Conservation (phyloP, 2,888 invertebrate genomes). For the Craniophora ligustri region DNA sequence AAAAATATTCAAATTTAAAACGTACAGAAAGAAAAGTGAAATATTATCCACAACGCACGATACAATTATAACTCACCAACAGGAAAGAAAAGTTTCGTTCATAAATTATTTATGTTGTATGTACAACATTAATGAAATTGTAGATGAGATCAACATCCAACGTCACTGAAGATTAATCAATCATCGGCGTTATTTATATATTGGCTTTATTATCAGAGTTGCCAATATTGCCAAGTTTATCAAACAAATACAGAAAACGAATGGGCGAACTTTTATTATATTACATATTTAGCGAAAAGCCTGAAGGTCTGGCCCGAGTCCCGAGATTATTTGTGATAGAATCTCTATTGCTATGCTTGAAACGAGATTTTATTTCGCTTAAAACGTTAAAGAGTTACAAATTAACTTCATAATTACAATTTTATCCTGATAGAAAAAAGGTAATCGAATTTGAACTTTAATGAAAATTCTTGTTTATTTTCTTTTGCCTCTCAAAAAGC, state of each 20-base stretch:
- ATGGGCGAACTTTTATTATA: slow-evolving; percentile 62
- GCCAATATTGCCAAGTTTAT: slow-evolving; percentile 35
- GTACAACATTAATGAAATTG: slow-evolving; percentile 25
- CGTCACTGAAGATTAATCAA: slow-evolving; percentile 30
- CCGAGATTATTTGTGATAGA: slow-evolving; percentile 28
- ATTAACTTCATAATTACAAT: slow-evolving; percentile 25
- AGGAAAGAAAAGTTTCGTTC: not conserved
- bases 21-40: too few relatives aligned
- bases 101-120: slow-evolving; percentile 1
- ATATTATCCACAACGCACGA: too few relatives aligned
- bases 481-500: slow-evolving; percentile 16
- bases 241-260: slow-evolving; percentile 43
- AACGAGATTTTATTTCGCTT: slow-evolving; percentile 8
- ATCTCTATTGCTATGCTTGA: slow-evolving; percentile 12
- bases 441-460: slow-evolving; percentile 38
- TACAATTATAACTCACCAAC: not conserved
- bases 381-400: slow-evolving; percentile 6
- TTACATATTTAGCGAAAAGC: slow-evolving; percentile 52
- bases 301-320: not conserved
- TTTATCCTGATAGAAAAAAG: slow-evolving; percentile 17
- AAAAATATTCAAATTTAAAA: too few relatives aligned
- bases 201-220: slow-evolving; percentile 11
- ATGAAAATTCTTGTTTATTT: slow-evolving; percentile 29
- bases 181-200: slow-evolving; percentile 29
- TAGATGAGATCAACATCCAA: slow-evolving; percentile 9